Evolutionary conservation across 2,797 vertebrate genomes (phyloP).

Genomic region (Danio aesculapii): DNA sequence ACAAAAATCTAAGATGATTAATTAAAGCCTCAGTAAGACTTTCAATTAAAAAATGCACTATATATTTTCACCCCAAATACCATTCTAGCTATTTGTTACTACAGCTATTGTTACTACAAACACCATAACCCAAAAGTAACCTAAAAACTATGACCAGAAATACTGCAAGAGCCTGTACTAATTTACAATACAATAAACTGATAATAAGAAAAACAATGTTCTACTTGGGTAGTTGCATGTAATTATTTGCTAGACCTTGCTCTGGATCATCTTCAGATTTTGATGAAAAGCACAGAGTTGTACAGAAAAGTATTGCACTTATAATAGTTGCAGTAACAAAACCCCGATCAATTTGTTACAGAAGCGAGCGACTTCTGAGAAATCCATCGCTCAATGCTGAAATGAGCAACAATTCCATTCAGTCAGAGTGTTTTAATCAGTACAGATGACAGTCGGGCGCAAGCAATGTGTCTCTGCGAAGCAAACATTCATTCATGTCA

Average conservation of each 20-base stretch:
- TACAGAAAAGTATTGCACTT: no score
- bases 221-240: not conserved
- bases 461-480: conserved; percentile 32
- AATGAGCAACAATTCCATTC: conserved; percentile 25
- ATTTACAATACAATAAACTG: no score
- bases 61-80: not conserved
- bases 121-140: not conserved
- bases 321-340: not conserved
- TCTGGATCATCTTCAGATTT: not conserved
- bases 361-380: not conserved
- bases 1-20: not conserved
- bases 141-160: not conserved
- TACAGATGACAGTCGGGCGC: conserved; percentile 32
- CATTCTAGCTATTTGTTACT: not conserved
- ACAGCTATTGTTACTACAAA: not conserved
- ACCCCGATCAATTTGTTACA: not conserved
- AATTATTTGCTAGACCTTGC: not conserved
- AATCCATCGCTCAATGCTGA: not conserved
- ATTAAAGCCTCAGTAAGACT: not conserved
- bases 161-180: not conserved
- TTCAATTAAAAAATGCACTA: not conserved
- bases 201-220: no score
- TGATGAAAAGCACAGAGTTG: not conserved
- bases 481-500: conserved; percentile 52
- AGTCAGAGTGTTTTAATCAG: conserved; percentile 44